Evolutionary conservation across 2,113 vertebrate species (phyloP).

Genomic region (Columba livia): DNA sequence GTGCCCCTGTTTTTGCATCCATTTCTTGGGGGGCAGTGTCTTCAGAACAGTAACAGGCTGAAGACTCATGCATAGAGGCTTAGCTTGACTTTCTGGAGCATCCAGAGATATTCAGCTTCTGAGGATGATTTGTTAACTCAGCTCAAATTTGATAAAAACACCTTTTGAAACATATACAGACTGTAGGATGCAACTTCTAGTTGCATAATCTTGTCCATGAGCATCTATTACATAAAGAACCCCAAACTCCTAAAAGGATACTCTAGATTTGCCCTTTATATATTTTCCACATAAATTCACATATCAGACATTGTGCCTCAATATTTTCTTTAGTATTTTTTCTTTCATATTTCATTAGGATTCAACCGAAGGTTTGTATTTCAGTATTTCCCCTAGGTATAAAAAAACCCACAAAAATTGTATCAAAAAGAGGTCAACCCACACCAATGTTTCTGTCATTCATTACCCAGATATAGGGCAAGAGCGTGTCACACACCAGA

Average conservation of each 20-base stretch:
- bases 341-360: background rate
- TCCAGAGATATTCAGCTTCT: background rate
- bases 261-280: background rate
- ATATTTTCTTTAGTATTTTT: background rate
- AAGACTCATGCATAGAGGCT: background rate
- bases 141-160: background rate
- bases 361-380: background rate
- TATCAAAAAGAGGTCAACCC: background rate
- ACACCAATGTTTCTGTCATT: background rate
- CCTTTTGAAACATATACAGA: background rate
- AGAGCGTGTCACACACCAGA: background rate
- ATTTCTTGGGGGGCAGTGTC: background rate
- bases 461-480: slow-evolving; percentile 10
- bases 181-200: background rate
- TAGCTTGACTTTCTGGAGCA: background rate
- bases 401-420: background rate
- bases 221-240: background rate
- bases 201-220: background rate
- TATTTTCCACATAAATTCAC: background rate
- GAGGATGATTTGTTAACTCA: background rate
- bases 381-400: background rate
- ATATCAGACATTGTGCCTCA: background rate
- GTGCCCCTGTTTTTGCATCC: rapidly evolving
- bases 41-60: background rate
- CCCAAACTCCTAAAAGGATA: background rate